Base-by-base conservation (phyloP, 2,888 invertebrate species). In the Polia nebulosa region DNA sequence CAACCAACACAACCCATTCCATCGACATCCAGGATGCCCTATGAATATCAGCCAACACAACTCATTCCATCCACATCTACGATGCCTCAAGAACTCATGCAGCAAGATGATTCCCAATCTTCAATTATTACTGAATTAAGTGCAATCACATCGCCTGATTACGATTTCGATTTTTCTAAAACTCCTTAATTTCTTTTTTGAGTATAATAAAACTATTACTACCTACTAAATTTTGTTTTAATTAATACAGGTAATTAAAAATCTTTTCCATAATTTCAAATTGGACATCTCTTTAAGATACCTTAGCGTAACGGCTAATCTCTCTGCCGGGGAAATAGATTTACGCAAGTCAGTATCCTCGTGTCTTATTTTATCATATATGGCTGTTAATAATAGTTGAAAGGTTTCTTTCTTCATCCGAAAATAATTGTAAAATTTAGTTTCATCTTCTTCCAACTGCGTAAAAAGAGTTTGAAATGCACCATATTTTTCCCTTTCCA, bases 21-120 rank as follows among this genome's bases (percentile, higher is more conserved):
- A 57, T 72, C 72, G 44, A 76, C 72, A 77, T 77, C 77, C 79
- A 80, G 77, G 75, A 75, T 77, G 70, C 64, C 59, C 52, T 61
- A 65, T 65, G 69, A 73, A 73, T 64, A 69, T 64, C 72, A 69
- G 59, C 51, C n/a, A n/a, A n/a, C n/a, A n/a, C n/a, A n/a, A n/a
- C n/a, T n/a, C n/a, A n/a, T n/a, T n/a, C n/a, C n/a, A n/a, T n/a
- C n/a, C n/a, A n/a, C n/a, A n/a, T n/a, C n/a, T n/a, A n/a, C n/a
- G n/a, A n/a, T 61, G 64, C 72, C 78, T 67, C 72, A 73, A 78
- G 73, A 76, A 78, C 80, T 70, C 17, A 70, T 80, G 78, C 73
- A 77, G 68, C 75, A 80, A 75, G 76, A 81, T 77, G 77, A 77
- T 77, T 81, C 79, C 77, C 77, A 81, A 77, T 77, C 73, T 77